Percentiles rank a stretch among this genome's conserved stretches.
Evolutionary conservation across 2,113 vertebrate species (phyloP).

Genomic region (Sorex fumeus): DNA sequence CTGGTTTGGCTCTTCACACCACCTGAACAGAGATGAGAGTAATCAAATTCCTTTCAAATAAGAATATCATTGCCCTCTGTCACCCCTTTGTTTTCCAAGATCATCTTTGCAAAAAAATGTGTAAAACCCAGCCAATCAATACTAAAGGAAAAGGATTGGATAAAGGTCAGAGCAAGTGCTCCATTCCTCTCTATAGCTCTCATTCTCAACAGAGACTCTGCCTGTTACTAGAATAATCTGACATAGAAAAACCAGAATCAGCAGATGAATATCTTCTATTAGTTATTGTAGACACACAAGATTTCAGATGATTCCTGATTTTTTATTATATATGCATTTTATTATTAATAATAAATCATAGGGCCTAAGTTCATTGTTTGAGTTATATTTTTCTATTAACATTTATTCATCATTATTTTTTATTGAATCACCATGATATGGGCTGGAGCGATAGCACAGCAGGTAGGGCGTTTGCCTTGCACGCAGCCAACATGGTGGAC

Average conservation of each 20-base stretch:
- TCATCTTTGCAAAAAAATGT: conserved; percentile 31
- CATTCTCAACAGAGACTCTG: conserved; percentile 53
- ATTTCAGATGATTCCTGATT: conserved; percentile 47
- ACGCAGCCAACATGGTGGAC: no score
- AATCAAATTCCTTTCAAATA: conserved; percentile 70
- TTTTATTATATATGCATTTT: no score
- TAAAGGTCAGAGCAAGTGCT: conserved; percentile 22
- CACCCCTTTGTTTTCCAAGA: conserved; percentile 64
- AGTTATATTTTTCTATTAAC: no score
- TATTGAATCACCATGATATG: no score
- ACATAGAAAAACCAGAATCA: background rate
- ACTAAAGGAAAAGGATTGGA: conserved; percentile 43
- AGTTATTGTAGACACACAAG: conserved; percentile 34
- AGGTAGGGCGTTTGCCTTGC: no score
- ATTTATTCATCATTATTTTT: no score
- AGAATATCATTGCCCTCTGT: conserved; percentile 48
- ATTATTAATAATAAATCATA: no score
- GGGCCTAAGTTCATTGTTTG: no score
- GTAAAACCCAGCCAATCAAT: background rate
- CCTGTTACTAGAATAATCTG: background rate
- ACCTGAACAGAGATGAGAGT: conserved; percentile 23
- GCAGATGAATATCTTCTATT: conserved; percentile 1
- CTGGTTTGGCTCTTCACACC: conserved; percentile 14
- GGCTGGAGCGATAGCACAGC: no score
- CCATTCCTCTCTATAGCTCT: background rate